These are phyloP conservation scores for Poicephalus gulielmi DNA, from an alignment of 2,113 vertebrate genomes.

Conservation along the genomic window DNA sequence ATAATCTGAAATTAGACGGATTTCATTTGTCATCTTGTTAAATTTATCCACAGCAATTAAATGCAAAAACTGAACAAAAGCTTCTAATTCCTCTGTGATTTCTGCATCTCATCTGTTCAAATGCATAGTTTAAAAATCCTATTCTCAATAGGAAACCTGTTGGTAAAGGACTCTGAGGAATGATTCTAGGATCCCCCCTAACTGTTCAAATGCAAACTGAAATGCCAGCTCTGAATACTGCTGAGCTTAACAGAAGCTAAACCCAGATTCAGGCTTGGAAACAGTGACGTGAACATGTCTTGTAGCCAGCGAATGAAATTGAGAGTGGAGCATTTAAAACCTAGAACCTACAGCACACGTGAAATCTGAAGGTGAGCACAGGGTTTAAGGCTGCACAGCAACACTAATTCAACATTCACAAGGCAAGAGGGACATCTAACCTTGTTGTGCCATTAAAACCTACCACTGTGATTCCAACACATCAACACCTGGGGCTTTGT, in stretches of 20 bases:
- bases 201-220: not conserved
- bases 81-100: not conserved
- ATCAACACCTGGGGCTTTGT: not conserved
- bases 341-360: not conserved
- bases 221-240: not conserved
- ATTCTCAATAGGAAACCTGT: not conserved
- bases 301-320: not conserved
- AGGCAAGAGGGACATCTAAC: accelerated
- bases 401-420: not conserved
- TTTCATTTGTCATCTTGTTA: not conserved
- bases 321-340: not conserved
- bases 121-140: not conserved
- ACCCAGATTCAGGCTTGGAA: not conserved
- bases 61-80: not conserved
- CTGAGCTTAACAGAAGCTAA: not conserved
- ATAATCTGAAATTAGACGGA: not conserved
- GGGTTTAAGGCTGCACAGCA: not conserved
- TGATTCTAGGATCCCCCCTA: not conserved
- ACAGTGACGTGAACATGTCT: accelerated
- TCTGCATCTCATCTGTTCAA: not conserved
- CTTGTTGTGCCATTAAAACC: not conserved
- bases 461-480: not conserved
- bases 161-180: not conserved
- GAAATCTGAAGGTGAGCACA: not conserved
- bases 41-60: not conserved